Percentiles rank a stretch among this genome's conserved stretches.
Conservation (phyloP, 2,113 vertebrate genomes). For the Origma solitaria region DNA sequence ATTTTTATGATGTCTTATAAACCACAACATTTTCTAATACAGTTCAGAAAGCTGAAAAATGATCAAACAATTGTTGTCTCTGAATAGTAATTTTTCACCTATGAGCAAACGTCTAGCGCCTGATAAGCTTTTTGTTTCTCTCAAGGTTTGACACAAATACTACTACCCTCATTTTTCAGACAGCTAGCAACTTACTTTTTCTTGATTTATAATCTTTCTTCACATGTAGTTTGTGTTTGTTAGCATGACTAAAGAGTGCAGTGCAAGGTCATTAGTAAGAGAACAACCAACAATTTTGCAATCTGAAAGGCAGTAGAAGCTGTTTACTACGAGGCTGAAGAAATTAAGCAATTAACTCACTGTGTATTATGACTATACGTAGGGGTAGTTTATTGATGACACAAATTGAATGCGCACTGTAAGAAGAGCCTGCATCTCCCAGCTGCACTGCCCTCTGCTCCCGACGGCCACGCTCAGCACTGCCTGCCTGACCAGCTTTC, state of each 20-base stretch:
- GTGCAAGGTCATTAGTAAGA: not conserved
- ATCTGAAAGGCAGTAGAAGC: not conserved
- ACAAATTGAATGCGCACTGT: not conserved
- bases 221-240: not conserved
- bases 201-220: not conserved
- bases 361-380: not conserved
- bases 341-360: not conserved
- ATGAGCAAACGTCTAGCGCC: not conserved
- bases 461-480: rapidly evolving
- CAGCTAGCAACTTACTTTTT: not conserved
- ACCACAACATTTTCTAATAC: not conserved
- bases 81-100: not conserved
- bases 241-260: not conserved
- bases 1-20: not conserved
- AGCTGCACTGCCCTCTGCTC: not conserved
- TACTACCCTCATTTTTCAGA: not conserved
- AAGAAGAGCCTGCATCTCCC: not conserved
- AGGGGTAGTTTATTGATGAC: not conserved
- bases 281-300: not conserved
- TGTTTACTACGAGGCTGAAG: not conserved
- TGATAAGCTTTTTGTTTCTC: not conserved
- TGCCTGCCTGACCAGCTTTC: not conserved
- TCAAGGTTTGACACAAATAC: not conserved
- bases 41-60: not conserved
- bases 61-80: not conserved